phyloP scores from a whole-genome alignment of 2,888 invertebrate species.

The Drosophila pseudotakahashii region DNA sequence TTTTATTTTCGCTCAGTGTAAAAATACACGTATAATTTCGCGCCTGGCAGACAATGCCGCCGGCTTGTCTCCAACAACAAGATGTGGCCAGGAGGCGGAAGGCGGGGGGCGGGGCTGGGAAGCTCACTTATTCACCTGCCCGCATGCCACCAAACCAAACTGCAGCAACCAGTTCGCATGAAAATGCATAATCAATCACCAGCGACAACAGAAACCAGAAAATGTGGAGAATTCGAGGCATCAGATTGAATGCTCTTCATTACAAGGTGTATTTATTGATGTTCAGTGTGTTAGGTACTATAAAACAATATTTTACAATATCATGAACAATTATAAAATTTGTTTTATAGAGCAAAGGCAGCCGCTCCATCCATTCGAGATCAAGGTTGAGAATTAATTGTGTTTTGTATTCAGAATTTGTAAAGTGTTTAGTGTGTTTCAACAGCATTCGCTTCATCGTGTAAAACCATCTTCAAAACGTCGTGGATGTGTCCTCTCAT shows the following conservation, averaged over 20 bases:
- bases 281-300: not conserved
- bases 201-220: slow-evolving; percentile 53
- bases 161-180: slow-evolving; percentile 70
- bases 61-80: slow-evolving; percentile 63
- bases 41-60: slow-evolving; percentile 54
- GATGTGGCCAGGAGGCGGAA: slow-evolving; percentile 52
- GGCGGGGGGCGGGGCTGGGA: slow-evolving; percentile 12
- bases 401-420: too few species aligned
- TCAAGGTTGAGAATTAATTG: too few species aligned
- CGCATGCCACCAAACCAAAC: slow-evolving; percentile 56
- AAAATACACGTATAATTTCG: slow-evolving; percentile 41
- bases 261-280: not conserved
- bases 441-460: too few species aligned
- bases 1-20: slow-evolving; percentile 7
- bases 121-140: slow-evolving; percentile 49
- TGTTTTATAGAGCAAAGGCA: not conserved
- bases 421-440: too few species aligned
- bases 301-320: not conserved
- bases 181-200: slow-evolving; percentile 78
- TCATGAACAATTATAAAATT: too few species aligned
- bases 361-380: too few species aligned
- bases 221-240: not conserved
- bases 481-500: too few species aligned
- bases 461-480: too few species aligned
- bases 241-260: slow-evolving; percentile 26